A percentile compares a stretch with the other conserved stretches of the same genome.
These are phyloP conservation scores for Meloidogyne chitwoodi DNA, from an alignment of 1,140 invertebrate genomes.

Conservation along the genomic window DNA sequence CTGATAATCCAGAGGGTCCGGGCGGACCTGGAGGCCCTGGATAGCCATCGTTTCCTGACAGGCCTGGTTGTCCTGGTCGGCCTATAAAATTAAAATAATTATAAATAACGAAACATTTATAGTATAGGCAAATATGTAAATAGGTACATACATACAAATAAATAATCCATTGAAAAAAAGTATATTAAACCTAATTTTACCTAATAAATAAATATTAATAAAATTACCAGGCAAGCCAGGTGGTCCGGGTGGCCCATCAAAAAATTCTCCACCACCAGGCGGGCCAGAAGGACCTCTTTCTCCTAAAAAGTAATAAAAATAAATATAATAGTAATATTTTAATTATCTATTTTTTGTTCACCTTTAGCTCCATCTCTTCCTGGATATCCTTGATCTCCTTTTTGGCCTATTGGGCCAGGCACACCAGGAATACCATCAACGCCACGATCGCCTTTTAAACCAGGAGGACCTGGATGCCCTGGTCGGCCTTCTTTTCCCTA, in stretches of 20 bases:
- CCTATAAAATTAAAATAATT: slow-evolving; percentile 20
- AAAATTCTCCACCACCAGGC: slow-evolving; percentile 57
- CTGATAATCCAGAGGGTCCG: slow-evolving; percentile 49
- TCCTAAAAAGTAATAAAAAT: slow-evolving; percentile 38
- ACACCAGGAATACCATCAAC: slow-evolving; percentile 55
- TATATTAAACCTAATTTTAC: no score
- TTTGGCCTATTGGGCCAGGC: slow-evolving; percentile 52
- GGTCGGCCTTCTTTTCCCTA: slow-evolving; percentile 59
- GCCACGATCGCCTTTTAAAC: slow-evolving; percentile 58
- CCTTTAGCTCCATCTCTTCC: slow-evolving; percentile 44
- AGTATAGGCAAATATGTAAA: no score
- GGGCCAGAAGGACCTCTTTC: slow-evolving; percentile 55
- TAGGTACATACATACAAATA: not conserved
- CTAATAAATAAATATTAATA: no score
- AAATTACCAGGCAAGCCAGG: slow-evolving; percentile 48
- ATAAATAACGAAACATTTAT: not conserved
- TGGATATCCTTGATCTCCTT: slow-evolving; percentile 54
- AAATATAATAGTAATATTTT: slow-evolving; percentile 25
- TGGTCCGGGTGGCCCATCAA: slow-evolving; percentile 57
- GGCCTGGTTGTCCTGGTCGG: slow-evolving; percentile 44
- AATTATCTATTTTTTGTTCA: not conserved
- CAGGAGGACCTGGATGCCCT: slow-evolving; percentile 53
- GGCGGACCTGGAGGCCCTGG: slow-evolving; percentile 50
- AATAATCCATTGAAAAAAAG: no score
- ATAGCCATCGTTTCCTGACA: slow-evolving; percentile 48